A percentile compares a stretch with the other conserved stretches of the same genome.
These are phyloP conservation scores for Oedothorax gibbosus DNA, from an alignment of 1,140 invertebrate genomes.

Conservation along the genomic window DNA sequence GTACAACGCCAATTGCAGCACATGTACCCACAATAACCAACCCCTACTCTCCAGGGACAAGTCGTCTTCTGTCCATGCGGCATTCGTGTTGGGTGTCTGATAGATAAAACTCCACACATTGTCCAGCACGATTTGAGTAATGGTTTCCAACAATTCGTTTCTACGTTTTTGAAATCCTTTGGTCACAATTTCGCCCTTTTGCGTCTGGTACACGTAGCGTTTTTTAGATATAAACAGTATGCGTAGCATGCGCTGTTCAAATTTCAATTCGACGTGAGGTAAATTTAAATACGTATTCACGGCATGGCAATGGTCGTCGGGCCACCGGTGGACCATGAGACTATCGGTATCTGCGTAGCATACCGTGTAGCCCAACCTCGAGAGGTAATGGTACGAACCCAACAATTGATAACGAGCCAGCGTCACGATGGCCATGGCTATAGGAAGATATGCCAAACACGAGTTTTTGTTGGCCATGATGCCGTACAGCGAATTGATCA, in stretches of 20 bases:
- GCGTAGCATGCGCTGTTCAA: neutral
- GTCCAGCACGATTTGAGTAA: neutral
- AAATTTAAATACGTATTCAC: neutral
- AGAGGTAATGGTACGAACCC: constrained; percentile 13
- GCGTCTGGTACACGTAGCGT: neutral
- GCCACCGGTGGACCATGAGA: constrained; percentile 6
- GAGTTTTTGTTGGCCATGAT: constrained; percentile 35
- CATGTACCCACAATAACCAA: neutral
- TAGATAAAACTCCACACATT: too few relatives aligned
- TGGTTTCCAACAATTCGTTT: neutral
- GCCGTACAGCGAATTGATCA: constrained; percentile 38
- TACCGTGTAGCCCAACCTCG: neutral
- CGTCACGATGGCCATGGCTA: constrained; percentile 28
- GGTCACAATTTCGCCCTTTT: neutral
- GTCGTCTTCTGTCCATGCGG: neutral
- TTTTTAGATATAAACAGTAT: neutral
- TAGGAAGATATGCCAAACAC: neutral
- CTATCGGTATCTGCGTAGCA: constrained; percentile 25
- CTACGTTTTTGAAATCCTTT: constrained; percentile 17
- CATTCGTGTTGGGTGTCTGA: too few relatives aligned
- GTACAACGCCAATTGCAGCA: neutral
- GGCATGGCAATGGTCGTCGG: neutral
- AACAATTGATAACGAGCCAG: constrained; percentile 19
- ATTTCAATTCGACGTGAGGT: neutral
- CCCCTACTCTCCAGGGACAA: neutral